Percentiles rank a stretch among this genome's conserved stretches.
phyloP scores from a whole-genome alignment of 92 coral and sea anemone species.

The Ricordea florida region DNA sequence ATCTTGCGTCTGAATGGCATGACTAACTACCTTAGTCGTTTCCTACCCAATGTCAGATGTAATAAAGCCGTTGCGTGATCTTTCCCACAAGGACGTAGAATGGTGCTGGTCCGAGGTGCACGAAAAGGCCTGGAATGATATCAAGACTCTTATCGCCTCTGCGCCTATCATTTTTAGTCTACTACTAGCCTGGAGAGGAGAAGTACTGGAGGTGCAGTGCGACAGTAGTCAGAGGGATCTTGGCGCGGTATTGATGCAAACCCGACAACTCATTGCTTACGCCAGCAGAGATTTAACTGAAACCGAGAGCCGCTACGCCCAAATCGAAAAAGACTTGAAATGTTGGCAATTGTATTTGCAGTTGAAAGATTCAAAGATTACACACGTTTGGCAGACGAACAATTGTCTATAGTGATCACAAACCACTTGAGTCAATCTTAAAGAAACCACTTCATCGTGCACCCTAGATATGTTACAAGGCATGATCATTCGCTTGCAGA shows the following conservation, averaged over 20 bases:
- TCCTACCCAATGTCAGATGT: constrained; percentile 17
- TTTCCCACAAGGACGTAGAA: constrained; percentile 11
- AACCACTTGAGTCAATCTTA: constrained; percentile 20
- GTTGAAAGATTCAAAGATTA: constrained; percentile 24
- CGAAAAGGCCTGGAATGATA: constrained; percentile 1
- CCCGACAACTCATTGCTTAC: constrained; percentile 20
- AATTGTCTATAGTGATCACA: not conserved
- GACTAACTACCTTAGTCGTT: constrained; percentile 21
- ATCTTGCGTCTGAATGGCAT: constrained; percentile 22
- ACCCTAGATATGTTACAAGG: constrained; percentile 42
- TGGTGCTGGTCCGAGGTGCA: constrained; percentile 17
- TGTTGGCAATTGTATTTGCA: constrained; percentile 26
- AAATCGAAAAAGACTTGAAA: constrained; percentile 25
- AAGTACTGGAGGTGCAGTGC: not conserved
- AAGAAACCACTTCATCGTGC: constrained; percentile 33
- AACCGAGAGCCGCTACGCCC: constrained; percentile 20
- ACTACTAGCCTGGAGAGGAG: too few relatives aligned
- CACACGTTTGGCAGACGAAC: constrained; percentile 12
- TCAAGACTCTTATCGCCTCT: not conserved
- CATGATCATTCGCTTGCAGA: constrained; percentile 44
- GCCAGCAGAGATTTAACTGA: constrained; percentile 21
- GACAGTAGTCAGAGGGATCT: constrained; percentile 33
- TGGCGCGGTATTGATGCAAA: constrained; percentile 15
- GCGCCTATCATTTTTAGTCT: too few relatives aligned
- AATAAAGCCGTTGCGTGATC: constrained; percentile 17